Evolutionary conservation across 2,888 invertebrate species (phyloP).

Genomic region (Ecdyonurus torrentis): DNA sequence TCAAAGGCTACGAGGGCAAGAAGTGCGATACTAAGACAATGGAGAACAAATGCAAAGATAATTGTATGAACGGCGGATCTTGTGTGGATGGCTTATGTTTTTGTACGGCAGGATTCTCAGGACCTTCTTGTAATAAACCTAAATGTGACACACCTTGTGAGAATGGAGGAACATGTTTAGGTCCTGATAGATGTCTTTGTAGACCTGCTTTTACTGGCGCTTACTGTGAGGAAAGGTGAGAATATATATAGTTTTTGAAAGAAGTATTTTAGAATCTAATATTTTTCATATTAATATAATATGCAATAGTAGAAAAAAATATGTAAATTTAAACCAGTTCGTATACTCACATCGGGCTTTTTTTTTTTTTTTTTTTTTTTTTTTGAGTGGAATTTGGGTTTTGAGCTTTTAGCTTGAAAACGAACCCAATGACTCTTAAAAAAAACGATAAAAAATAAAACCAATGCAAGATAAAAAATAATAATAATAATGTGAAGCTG

Average conservation of each 20-base stretch:
- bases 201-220: neutral
- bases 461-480: too few relatives aligned
- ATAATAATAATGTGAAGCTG: too few relatives aligned
- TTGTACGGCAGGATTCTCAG: neutral
- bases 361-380: too few relatives aligned
- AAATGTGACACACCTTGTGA: neutral
- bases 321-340: neutral
- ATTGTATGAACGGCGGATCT: neutral
- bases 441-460: too few relatives aligned
- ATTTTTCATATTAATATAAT: neutral
- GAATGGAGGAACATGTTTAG: neutral
- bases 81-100: neutral
- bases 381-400: too few relatives aligned
- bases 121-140: neutral
- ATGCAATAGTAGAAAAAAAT: neutral
- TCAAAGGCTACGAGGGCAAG: neutral
- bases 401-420: too few relatives aligned
- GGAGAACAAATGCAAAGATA: neutral
- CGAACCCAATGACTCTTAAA: too few relatives aligned
- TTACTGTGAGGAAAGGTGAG: neutral
- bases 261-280: too few relatives aligned
- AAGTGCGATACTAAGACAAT: neutral
- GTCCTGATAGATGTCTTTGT: neutral
- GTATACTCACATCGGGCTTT: neutral
- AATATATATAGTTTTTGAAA: too few relatives aligned